Evolutionary conservation across 2,113 vertebrate genomes (phyloP).

Genomic region (Labeo rohita): DNA sequence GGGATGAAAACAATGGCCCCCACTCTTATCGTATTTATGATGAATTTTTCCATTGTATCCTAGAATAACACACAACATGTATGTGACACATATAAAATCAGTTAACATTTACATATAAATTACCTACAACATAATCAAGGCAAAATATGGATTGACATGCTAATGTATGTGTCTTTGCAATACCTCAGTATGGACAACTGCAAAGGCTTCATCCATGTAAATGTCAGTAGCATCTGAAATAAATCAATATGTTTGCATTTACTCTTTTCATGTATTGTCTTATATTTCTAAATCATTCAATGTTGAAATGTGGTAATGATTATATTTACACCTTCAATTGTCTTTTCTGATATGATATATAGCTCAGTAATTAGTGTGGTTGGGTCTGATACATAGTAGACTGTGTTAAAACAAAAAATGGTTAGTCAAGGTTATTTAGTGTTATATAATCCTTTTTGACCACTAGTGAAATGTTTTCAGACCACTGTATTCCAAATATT

Average conservation of each 20-base stretch:
- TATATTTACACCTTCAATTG: conserved; percentile 7
- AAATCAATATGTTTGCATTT: neutral
- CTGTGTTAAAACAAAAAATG: conserved; percentile 27
- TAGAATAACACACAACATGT: conserved; percentile 21
- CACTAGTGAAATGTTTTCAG: too few relatives aligned
- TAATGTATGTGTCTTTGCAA: neutral
- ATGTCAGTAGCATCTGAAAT: conserved; percentile 46
- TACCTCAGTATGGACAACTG: conserved; percentile 32
- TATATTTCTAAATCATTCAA: neutral
- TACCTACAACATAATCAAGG: neutral
- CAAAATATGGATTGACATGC: neutral
- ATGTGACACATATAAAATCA: neutral
- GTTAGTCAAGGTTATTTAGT: neutral
- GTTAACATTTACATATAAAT: neutral
- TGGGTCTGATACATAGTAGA: neutral
- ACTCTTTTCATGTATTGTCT: neutral
- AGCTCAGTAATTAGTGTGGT: neutral
- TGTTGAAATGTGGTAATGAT: neutral
- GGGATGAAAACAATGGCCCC: conserved; percentile 54
- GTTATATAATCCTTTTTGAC: too few relatives aligned
- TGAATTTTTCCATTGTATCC: conserved; percentile 43
- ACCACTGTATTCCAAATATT: neutral
- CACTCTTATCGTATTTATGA: conserved; percentile 43
- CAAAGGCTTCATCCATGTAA: neutral
- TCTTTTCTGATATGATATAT: conserved; percentile 4